Base-by-base conservation (phyloP, 2,113 vertebrate species). In the Pithys albifrons region DNA sequence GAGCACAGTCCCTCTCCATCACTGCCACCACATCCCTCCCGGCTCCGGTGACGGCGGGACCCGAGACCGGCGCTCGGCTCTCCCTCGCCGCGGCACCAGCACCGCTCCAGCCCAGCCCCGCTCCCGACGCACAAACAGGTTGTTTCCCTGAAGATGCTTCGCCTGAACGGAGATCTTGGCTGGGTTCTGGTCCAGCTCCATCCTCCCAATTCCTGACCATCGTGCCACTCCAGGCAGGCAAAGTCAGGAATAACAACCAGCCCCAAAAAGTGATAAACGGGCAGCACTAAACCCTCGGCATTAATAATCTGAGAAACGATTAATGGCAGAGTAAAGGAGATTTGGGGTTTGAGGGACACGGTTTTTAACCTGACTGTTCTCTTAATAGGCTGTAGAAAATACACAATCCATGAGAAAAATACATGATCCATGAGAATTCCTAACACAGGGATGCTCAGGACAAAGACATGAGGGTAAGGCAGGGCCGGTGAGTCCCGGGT, bases 261-360 rank as follows among this genome's bases (percentile, higher is more conserved):
- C 20, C 25, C 55, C 65, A 46, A 14, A 48, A 80, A 88, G 79
- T 17, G 86, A 81, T 48, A 59, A 92, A 83, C 3, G 29, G 65
- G 72, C 35, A 5, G 76, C 72, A 19, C 61, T 55, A 39, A 95
- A 62, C 6, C 78, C 39, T 2, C 4, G 43, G 86, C 89, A 93
- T 19, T 89, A 77, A 43, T 64, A 93, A 92, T 87, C 83, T 55
- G 73, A 67, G 86, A 87, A 89, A 92, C 24, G 33, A 92, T 95
- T 96, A 92, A 92, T 51, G 89, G 94, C 85, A 62, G 77, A 90
- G 85, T 11, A 77, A 92, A 97, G 89, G 72, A 71, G 95, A 81
- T 96, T 95, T 91, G 94, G 75, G 75, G 3, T 78, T 81, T 89
- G 95, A 89, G 80, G 31, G 92, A 91, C 51, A 93, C 43, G 83